Evolutionary conservation across 2,888 invertebrate species (phyloP), one percentile per base, ranked within the genome.

Genomic region (Hyalella azteca): DNA sequence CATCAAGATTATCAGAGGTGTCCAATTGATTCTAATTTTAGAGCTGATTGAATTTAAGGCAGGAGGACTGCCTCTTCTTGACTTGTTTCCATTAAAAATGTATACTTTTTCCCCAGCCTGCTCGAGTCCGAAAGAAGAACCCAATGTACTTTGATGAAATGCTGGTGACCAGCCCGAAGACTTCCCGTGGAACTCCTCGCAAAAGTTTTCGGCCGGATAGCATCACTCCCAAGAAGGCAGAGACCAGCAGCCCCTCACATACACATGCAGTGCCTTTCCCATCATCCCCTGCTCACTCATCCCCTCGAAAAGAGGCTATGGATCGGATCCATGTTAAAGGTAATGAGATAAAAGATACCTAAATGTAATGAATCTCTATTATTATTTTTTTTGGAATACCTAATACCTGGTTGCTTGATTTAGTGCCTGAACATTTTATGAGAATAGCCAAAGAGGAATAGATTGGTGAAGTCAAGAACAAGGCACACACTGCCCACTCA

Each of bases 141-240:
- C 91, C 92, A 86, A 90, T 95, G 79, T 96, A 96, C 87, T 96
- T 92, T 88, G 95, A 96, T 88, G 96, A 96, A 88, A 94, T 95
- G 87, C 92, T 94, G 86, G 93, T 95, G 29, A 94, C 94, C 87
- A 85, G 85, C 32, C 90, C 93, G 86, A 91, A 92, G 82, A 91
- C 94, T 26, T 93, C 93, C 19, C 92, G 92, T 86, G 91, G 92
- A 86, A 90, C 82, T 19, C 83, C 85, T 22, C 76, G 84, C 2
- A 86, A 85, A 41, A 85, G 85, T 66, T 82, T 85, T 19, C 66
- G 66, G n/a, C 29, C 66, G 22, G 66, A 66, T 32, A 66, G 66
- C 66, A 7, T 36, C 2, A 66, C 66, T 36, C 66, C 66, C 9
- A 66, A 36, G 9, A 66, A 66, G 36, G 75, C 66, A 11, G 78